Percentiles rank a stretch among this genome's conserved stretches.
Evolutionary conservation across 2,797 vertebrate genomes (phyloP).

Genomic region (Pithecia hirsuta): DNA sequence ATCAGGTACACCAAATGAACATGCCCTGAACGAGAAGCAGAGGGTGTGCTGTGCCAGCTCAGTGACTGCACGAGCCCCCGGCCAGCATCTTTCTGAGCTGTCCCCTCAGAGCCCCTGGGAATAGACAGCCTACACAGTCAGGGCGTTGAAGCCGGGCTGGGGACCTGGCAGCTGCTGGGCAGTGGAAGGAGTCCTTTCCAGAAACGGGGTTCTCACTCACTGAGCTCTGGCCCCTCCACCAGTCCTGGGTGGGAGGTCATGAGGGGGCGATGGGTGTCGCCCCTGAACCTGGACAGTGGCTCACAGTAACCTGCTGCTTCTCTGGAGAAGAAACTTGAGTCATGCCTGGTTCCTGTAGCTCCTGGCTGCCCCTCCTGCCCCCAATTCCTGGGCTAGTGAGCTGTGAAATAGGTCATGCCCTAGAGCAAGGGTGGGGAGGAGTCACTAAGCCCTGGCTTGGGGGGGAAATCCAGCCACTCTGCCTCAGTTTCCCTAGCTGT

Average conservation of each 20-base stretch:
- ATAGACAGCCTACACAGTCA: neutral
- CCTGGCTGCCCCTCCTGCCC: rapidly evolving
- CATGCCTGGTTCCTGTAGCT: rapidly evolving
- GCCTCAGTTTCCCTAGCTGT: conserved; percentile 39
- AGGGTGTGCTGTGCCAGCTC: neutral
- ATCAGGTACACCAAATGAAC: neutral
- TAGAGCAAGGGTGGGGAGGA: neutral
- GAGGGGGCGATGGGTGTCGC: neutral
- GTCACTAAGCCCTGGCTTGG: neutral
- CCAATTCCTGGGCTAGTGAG: neutral
- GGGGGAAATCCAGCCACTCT: neutral
- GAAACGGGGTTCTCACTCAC: neutral
- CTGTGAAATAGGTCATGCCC: neutral
- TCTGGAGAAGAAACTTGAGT: neutral
- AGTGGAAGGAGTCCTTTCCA: neutral
- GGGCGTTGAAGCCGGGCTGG: neutral
- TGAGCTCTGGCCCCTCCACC: neutral
- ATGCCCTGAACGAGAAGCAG: neutral
- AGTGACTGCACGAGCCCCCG: neutral
- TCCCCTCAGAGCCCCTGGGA: neutral
- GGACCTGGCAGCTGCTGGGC: neutral
- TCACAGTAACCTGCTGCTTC: neutral
- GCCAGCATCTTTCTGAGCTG: neutral
- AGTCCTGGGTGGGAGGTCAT: neutral
- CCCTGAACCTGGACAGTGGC: neutral